Evolutionary conservation across 1,140 invertebrate species (phyloP), one percentile per base, ranked within the genome.

Genomic region (Aphidius gifuensis): DNA sequence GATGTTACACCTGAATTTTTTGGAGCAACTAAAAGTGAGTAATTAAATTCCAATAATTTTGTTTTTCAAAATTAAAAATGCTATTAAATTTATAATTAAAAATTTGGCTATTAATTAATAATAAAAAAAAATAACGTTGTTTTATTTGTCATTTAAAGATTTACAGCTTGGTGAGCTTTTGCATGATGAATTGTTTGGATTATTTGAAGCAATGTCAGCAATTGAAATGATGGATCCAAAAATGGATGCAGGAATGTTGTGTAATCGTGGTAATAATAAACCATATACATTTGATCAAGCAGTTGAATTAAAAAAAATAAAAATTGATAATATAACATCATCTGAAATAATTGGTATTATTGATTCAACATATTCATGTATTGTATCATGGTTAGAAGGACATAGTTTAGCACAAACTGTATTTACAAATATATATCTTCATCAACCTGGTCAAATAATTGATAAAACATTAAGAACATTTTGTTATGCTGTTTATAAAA

Each of bases 211-310:
- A 0, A 99, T 99, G 97, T 97, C 95, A 8, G 97, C 97, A 1
- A 98, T 99, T 74, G 97, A 98, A 80, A 97, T 99, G 93, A 98
- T 98, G 96, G 96, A 99, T 81, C 95, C 96, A 1, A 99, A 99
- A 85, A 99, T 99, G 97, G 97, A 99, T 85, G 95, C 95, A 48
- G 96, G 96, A 32, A 98, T 99, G 95, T 79, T 95, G 67, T 97
- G 94, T 74, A 97, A 98, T 80, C 85, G 92, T 72, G 89, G 89
- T 8, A 88, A 88, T 67, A 88, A 91, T 70, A 88, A 92, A 76
- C 88, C 93, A 44, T 85, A 94, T n/a, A 94, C 88, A 58, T 94
- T 98, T 75, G 87, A 92, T 68, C 89, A 94, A 72, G 90, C 93
- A 63, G 86, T 96, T 23, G 85, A 89, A 86, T 85, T 85, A 68